Evolutionary conservation across 1,140 invertebrate species (phyloP).

Genomic region (Bombus polaris): DNA sequence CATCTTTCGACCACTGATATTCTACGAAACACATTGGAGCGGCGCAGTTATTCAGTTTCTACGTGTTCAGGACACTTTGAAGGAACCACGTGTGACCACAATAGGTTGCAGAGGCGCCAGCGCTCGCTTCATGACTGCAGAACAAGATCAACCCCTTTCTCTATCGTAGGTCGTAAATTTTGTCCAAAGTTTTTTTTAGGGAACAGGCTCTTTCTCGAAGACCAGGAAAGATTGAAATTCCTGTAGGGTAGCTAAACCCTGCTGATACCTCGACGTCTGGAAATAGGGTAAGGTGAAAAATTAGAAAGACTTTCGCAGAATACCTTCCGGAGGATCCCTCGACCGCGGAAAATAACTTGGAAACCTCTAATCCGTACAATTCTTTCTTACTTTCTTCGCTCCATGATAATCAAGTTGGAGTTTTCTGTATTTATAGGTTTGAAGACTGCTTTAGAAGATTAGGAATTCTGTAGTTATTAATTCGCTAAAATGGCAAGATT

Average conservation of each 20-base stretch:
- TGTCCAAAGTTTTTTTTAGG: background rate
- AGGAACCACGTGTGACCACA: background rate
- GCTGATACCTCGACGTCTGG: background rate
- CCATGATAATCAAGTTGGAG: too few species aligned
- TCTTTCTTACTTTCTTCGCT: too few species aligned
- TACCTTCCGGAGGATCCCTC: background rate
- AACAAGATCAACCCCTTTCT: background rate
- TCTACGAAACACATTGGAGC: too few species aligned
- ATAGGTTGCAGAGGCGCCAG: background rate
- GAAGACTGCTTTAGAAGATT: too few species aligned
- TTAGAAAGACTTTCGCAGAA: conserved; percentile 1
- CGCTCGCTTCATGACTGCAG: background rate
- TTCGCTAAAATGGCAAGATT: too few species aligned
- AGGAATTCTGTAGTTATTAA: too few species aligned
- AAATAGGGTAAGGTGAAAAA: conserved; percentile 34
- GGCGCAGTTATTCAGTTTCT: background rate
- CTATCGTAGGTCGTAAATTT: conserved; percentile 22
- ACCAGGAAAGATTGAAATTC: conserved; percentile 53
- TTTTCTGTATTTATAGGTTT: too few species aligned
- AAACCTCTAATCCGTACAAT: too few species aligned
- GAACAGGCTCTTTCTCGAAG: background rate
- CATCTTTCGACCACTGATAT: too few species aligned
- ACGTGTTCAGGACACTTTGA: background rate
- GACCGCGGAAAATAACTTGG: too few species aligned
- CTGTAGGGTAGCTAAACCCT: conserved; percentile 13